phyloP scores from a whole-genome alignment of 2,113 vertebrate species.

The Pardalotus punctatus region DNA sequence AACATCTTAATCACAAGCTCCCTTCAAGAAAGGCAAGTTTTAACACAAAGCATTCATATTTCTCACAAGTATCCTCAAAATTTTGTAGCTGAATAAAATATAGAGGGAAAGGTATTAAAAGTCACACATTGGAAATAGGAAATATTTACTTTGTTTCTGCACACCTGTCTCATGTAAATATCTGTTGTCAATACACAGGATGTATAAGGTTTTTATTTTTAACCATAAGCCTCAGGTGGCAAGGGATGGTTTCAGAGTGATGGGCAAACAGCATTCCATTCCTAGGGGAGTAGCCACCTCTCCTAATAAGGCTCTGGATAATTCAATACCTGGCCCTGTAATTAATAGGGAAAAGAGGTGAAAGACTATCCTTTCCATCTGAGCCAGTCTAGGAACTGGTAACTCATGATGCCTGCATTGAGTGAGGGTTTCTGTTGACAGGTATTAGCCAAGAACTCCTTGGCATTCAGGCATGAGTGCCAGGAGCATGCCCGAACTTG shows the following conservation, averaged over 20 bases:
- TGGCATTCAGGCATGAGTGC: not conserved
- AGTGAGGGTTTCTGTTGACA: not conserved
- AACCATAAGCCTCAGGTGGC: not conserved
- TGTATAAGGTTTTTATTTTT: not conserved
- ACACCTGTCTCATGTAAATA: not conserved
- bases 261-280: not conserved
- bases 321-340: not conserved
- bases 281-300: not conserved
- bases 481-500: not conserved
- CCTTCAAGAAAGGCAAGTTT: not conserved
- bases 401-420: not conserved
- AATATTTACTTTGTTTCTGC: not conserved
- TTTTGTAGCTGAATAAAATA: not conserved
- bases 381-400: constrained; percentile 15
- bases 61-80: not conserved
- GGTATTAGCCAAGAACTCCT: not conserved
- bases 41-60: not conserved
- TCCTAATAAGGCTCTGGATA: not conserved
- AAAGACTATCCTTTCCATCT: not conserved
- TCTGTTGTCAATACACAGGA: not conserved
- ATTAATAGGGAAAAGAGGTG: not conserved
- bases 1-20: not conserved
- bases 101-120: not conserved
- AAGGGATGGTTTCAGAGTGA: not conserved
- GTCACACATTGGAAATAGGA: not conserved